Percentiles rank a stretch among this genome's conserved stretches.
Evolutionary conservation across 2,113 vertebrate species (phyloP).

Genomic region (Romanogobio albipinnatus): DNA sequence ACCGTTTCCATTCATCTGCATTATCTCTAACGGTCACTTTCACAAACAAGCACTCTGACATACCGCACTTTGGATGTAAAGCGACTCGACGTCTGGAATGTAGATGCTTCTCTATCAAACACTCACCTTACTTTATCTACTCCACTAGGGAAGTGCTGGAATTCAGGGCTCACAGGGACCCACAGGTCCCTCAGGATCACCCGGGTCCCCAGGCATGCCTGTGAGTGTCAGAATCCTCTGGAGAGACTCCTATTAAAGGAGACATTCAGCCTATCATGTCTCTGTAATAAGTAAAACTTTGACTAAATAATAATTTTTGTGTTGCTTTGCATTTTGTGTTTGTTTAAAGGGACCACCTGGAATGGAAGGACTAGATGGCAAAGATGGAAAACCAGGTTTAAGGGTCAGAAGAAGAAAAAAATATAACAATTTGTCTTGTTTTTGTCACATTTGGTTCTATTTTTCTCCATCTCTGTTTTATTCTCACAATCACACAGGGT

Average conservation of each 20-base stretch:
- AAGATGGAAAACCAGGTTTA: conserved; percentile 89
- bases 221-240: conserved; percentile 63
- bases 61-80: neutral
- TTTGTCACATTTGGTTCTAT: neutral
- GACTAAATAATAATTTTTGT: neutral
- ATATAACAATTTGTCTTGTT: no score
- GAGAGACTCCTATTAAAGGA: neutral
- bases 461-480: conserved; percentile 15
- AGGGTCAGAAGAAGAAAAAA: conserved; percentile 77
- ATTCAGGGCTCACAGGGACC: conserved; percentile 80
- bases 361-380: conserved; percentile 90
- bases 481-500: conserved; percentile 76
- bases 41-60: neutral
- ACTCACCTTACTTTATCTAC: conserved; percentile 8
- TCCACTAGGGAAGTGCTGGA: conserved; percentile 85
- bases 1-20: neutral
- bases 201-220: conserved; percentile 83
- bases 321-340: neutral
- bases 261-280: neutral
- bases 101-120: neutral
- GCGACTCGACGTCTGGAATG: neutral
- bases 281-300: neutral
- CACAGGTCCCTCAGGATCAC: conserved; percentile 78
- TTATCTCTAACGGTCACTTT: neutral
- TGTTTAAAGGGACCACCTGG: conserved; percentile 85